Evolutionary conservation across 2,888 invertebrate species (phyloP), one percentile per base, ranked within the genome.

Genomic region (Drosophila koepferae): DNA sequence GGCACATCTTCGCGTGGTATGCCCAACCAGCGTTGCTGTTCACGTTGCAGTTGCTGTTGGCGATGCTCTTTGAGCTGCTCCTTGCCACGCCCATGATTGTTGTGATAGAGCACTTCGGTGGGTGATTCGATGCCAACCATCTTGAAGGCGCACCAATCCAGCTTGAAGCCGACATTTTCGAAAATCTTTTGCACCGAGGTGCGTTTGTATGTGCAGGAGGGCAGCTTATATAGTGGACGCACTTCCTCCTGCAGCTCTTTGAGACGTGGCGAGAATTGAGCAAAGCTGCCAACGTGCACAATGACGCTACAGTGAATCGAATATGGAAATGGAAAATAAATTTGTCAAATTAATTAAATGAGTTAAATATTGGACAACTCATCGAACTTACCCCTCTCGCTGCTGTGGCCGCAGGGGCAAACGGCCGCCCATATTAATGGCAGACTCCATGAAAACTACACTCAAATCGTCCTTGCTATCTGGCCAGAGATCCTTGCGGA

Each of bases 81-180:
- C 8, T 63, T 75, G 2, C 54, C 68, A 7, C 72, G 74, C 8
- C 73, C 85, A 43, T 92, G 92, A 65, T 92, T 93, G 62, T 92
- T 93, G 54, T 93, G 93, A 54, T 91, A 92, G 10, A 92, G 80
- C 43, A 92, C 91, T 72, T 92, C 93, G 1, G 93, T 92, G 54
- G 91, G 91, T 10, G 92, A 88, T 38, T 92, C 92, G 9, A 90
- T 82, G 8, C 94, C 93, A 90, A 97, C 96, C 94, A 98, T 94
- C 92, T 96, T 95, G 92, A 98, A 98, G 60, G 96, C 96, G 89
- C 98, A 98, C 98, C 98, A 98, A 92, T 98, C 98, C 18, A 98
- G 92, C 40, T 96, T 95, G 86, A 98, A 96, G 0, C 96, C 96
- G 10, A 96, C 96, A 71, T 96, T 96, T 74, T 97, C 94, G 92